Evolutionary conservation across 1,140 invertebrate species (phyloP).

Genomic region (Drosophila melanica): DNA sequence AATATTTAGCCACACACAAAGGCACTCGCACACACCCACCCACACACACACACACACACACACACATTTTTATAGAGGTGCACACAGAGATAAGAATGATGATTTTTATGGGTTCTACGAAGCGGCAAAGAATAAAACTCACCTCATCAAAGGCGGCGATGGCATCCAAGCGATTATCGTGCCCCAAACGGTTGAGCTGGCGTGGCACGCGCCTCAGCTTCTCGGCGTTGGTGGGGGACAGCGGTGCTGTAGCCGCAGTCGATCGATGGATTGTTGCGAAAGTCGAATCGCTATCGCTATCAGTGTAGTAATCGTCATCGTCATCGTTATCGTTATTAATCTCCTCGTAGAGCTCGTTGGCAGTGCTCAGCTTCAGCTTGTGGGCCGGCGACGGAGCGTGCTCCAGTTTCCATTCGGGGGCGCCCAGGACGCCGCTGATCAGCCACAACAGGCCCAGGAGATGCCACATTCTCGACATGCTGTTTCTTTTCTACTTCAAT

Average conservation of each 20-base stretch:
- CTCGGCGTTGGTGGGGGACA: neutral
- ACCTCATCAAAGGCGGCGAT: slow-evolving; percentile 50
- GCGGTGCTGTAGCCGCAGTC: neutral
- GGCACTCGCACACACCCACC: neutral
- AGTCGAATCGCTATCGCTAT: slow-evolving; percentile 16
- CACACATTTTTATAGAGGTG: slow-evolving; percentile 6
- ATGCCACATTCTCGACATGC: slow-evolving; percentile 11
- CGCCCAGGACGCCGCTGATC: slow-evolving; percentile 2
- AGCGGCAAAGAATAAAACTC: slow-evolving; percentile 38
- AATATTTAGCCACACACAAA: slow-evolving; percentile 35
- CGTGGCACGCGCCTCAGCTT: slow-evolving; percentile 51
- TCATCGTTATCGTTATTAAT: slow-evolving; percentile 14
- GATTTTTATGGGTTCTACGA: slow-evolving; percentile 53
- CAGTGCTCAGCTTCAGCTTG: slow-evolving; percentile 5
- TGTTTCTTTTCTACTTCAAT: neutral
- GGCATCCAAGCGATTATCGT: slow-evolving; percentile 46
- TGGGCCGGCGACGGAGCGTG: slow-evolving; percentile 1
- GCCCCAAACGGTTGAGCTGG: slow-evolving; percentile 32
- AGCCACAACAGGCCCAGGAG: slow-evolving; percentile 5
- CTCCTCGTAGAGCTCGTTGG: slow-evolving; percentile 18
- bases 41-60: slow-evolving; percentile 2
- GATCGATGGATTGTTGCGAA: too few species aligned
- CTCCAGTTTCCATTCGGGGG: neutral
- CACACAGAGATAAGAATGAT: slow-evolving; percentile 13
- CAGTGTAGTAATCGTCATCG: slow-evolving; percentile 27